Conservation (phyloP, 1,140 invertebrate species). For the Halictus rubicundus region DNA sequence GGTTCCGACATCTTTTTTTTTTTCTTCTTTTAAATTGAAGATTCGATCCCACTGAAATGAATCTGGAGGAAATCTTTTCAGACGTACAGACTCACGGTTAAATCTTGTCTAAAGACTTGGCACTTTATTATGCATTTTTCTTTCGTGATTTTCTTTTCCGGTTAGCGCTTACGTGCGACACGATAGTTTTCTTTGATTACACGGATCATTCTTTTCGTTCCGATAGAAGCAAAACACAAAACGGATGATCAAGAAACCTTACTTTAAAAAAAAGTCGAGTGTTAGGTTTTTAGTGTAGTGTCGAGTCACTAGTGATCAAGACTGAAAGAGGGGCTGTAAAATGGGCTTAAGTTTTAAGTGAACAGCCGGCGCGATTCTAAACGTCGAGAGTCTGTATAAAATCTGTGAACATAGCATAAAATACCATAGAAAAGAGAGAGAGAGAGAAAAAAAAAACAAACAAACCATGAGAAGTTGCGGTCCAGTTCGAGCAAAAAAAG, state of each 20-base stretch:
- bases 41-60: not conserved
- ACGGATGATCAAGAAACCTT: conserved; percentile 7
- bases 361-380: conserved; percentile 18
- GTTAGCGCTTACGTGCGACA: conserved; percentile 4
- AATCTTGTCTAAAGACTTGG: conserved; percentile 20
- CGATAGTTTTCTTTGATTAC: conserved; percentile 3
- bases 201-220: not conserved
- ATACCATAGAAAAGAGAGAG: conserved; percentile 1
- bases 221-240: not conserved
- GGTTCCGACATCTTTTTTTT: not conserved
- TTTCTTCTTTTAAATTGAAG: not conserved
- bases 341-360: conserved; percentile 52
- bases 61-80: too few species aligned
- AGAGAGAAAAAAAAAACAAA: not conserved
- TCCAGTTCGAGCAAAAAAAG: conserved; percentile 13
- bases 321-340: conserved; percentile 53
- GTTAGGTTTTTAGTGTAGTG: conserved; percentile 47
- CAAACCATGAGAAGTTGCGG: conserved; percentile 29
- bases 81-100: conserved; percentile 11
- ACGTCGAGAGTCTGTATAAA: conserved; percentile 30
- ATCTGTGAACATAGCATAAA: conserved; percentile 19
- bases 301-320: conserved; percentile 52
- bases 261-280: conserved; percentile 48
- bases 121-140: conserved; percentile 16
- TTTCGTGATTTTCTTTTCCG: conserved; percentile 5